Conservation (phyloP, 1,140 invertebrate species). For the Drosophila micromelanica region DNA sequence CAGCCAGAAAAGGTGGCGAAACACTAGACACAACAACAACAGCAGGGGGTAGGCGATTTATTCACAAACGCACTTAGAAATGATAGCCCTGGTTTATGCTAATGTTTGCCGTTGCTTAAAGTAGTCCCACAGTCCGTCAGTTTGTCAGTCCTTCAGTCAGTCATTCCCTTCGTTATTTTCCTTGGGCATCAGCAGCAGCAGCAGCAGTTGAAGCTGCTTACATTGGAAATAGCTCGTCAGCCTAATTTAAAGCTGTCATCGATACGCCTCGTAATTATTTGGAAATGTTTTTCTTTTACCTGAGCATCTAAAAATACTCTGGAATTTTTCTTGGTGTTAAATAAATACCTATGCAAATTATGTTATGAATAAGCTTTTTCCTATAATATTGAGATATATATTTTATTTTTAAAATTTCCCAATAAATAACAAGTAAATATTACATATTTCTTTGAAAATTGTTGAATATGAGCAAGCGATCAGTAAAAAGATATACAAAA, state of each 20-base stretch:
- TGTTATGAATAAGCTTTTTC: too few relatives aligned
- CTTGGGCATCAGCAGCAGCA: background rate
- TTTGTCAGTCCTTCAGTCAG: constrained; percentile 16
- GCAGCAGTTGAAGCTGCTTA: background rate
- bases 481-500: too few relatives aligned
- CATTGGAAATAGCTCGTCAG: constrained; percentile 1
- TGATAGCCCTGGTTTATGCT: constrained; percentile 81
- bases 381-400: too few relatives aligned
- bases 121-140: constrained; percentile 49
- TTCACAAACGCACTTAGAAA: constrained; percentile 69
- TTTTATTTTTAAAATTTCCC: too few relatives aligned
- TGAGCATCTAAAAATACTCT: constrained; percentile 3
- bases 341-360: too few relatives aligned
- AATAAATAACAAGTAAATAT: too few relatives aligned
- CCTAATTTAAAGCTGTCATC: constrained; percentile 6
- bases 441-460: too few relatives aligned
- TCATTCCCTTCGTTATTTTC: background rate
- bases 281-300: constrained; percentile 7
- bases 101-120: constrained; percentile 73
- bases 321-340: too few relatives aligned
- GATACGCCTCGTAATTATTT: constrained; percentile 15
- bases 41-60: constrained; percentile 30
- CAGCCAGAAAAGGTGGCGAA: constrained; percentile 39
- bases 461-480: too few relatives aligned
- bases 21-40: constrained; percentile 66